Conservation (phyloP, 1,140 invertebrate genomes). For the Drosophila parvula region DNA sequence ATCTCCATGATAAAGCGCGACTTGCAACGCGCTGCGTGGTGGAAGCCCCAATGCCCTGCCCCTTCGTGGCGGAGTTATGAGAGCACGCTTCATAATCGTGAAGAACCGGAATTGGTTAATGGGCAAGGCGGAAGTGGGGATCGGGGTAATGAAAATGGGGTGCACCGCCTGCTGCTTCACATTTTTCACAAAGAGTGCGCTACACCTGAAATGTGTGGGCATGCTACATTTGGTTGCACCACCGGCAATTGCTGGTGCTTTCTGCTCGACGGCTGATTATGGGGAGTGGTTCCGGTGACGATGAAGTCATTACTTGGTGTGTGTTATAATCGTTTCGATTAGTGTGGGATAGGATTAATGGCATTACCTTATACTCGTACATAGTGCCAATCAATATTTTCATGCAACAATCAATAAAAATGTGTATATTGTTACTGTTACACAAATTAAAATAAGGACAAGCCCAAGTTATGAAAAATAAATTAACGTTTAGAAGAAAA, state of each 20-base stretch:
- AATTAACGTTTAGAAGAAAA: too few species aligned
- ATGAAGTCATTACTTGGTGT: slow-evolving; percentile 28
- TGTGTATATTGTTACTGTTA: background rate
- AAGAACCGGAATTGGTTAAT: slow-evolving; percentile 5
- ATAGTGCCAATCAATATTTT: background rate
- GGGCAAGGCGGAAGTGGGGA: background rate
- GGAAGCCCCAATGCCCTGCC: slow-evolving; percentile 31
- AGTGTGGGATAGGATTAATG: background rate
- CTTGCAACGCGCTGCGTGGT: slow-evolving; percentile 74
- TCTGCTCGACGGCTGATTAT: slow-evolving; percentile 3
- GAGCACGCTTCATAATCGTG: slow-evolving; percentile 67
- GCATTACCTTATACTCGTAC: background rate
- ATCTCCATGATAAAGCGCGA: slow-evolving; percentile 79
- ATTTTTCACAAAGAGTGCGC: slow-evolving; percentile 69
- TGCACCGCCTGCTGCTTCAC: slow-evolving; percentile 56
- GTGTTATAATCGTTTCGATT: background rate
- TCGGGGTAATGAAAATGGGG: background rate
- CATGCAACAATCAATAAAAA: background rate
- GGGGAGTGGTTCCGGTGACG: slow-evolving; percentile 13
- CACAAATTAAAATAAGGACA: background rate
- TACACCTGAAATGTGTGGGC: slow-evolving; percentile 52
- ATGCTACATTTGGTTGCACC: slow-evolving; percentile 30
- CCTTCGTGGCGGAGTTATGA: slow-evolving; percentile 55
- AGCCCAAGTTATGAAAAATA: background rate
- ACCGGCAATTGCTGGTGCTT: background rate